Percentiles rank a stretch among this genome's conserved stretches.
These are phyloP conservation scores for Erpornis zantholeuca DNA, from an alignment of 2,113 vertebrate genomes.

Conservation along the genomic window DNA sequence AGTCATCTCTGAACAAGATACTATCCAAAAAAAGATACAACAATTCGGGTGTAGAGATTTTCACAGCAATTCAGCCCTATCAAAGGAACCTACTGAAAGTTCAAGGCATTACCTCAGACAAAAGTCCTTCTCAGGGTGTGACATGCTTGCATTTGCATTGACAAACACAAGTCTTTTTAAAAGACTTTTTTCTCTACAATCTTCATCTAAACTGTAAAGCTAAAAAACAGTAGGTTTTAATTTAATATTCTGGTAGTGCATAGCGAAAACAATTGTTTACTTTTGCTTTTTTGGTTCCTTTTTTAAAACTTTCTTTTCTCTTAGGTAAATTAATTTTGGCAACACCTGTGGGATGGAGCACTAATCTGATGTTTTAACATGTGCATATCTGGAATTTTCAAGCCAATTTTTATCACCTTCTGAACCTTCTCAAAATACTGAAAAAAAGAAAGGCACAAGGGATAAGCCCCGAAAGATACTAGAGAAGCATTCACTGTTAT, in stretches of 20 bases:
- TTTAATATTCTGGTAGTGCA: not conserved
- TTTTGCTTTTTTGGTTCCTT: not conserved
- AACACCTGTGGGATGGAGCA: not conserved
- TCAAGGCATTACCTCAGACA: not conserved
- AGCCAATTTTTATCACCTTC: not conserved
- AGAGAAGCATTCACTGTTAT: not conserved
- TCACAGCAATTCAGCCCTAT: not conserved
- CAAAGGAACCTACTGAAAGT: not conserved
- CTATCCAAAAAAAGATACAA: not conserved
- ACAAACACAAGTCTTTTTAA: not conserved
- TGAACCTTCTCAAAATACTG: not conserved
- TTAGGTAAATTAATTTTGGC: not conserved
- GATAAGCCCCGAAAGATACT: not conserved
- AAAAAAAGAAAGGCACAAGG: not conserved
- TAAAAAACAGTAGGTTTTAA: not conserved
- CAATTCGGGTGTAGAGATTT: not conserved
- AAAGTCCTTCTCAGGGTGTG: not conserved
- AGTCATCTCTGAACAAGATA: not conserved
- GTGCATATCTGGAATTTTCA: not conserved
- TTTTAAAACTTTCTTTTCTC: not conserved
- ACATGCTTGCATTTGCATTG: not conserved
- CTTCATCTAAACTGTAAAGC: not conserved
- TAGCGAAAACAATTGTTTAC: not conserved
- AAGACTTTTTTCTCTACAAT: not conserved
- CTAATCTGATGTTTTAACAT: not conserved